phyloP scores from a whole-genome alignment of 2,797 vertebrate species.

The Sebastes vulpes region DNA sequence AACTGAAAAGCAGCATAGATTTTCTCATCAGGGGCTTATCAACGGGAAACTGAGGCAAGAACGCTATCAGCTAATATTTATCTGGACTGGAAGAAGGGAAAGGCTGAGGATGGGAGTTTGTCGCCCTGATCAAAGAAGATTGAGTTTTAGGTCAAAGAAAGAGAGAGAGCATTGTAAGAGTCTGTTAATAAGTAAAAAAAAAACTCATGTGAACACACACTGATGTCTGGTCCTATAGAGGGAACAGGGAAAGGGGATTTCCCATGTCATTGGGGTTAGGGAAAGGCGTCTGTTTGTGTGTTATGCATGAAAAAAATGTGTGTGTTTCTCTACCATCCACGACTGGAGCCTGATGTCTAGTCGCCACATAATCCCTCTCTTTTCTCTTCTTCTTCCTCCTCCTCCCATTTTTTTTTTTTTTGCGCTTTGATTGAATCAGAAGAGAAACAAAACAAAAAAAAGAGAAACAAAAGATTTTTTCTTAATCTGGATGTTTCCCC shows the following conservation, averaged over 20 bases:
- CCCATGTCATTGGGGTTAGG: constrained; percentile 53
- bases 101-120: constrained; percentile 27
- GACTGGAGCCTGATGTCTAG: constrained; percentile 29
- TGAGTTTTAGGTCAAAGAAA: constrained; percentile 13
- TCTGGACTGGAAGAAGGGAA: constrained; percentile 34
- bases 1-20: constrained; percentile 62
- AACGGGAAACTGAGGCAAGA: constrained; percentile 40
- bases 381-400: constrained; percentile 22
- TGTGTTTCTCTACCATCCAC: constrained; percentile 9
- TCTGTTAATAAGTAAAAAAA: constrained; percentile 61
- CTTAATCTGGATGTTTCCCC: constrained; percentile 18
- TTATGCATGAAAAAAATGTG: constrained; percentile 48
- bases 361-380: constrained; percentile 46
- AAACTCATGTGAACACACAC: constrained; percentile 9
- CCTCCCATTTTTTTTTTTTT: background rate
- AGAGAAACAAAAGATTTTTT: background rate
- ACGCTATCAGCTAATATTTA: constrained; percentile 36
- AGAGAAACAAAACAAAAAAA: background rate
- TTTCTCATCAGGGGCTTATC: constrained; percentile 75
- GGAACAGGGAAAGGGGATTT: constrained; percentile 55
- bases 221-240: constrained; percentile 15
- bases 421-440: constrained; percentile 27
- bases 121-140: constrained; percentile 65
- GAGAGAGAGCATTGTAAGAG: constrained; percentile 41
- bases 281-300: constrained; percentile 60